Evolutionary conservation across 2,113 vertebrate species (phyloP), one percentile per base, ranked within the genome.

Genomic region (Suncus etruscus): DNA sequence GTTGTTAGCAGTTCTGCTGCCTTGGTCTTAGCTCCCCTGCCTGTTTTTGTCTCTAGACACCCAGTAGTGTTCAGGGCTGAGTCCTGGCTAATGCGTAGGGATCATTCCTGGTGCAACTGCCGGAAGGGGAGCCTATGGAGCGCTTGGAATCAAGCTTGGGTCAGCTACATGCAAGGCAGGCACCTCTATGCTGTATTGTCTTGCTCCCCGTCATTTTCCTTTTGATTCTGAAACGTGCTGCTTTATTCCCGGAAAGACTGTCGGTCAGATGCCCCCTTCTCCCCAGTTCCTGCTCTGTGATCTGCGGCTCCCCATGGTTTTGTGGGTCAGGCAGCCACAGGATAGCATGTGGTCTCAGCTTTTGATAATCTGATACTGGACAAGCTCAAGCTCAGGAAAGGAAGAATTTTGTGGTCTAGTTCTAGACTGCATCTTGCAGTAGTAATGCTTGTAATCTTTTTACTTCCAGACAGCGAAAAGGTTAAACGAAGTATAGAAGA

Each of bases 391-490:
- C 48, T 87, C 2, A 4, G 73, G 45, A 72, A 83, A 50, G 91
- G 72, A 83, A 50, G 91, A 39, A 68, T 22, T 1, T 24, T n/a
- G 0, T 58, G 3, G 14, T 68, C 3, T 11, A 2, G 18, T 20
- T 31, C 1, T 27, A 24, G 81, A 32, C 63, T 89, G 9, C 73
- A 27, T 91, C 58, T 69, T 83, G 6, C 69, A 72, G 3, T 91
- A 72, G 3, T 91, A 89, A 88, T 50, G 4, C 27, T 3, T 63
- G 78, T 51, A 87, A 58, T n/a, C 84, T 94, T 0, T 80, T 95
- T 94, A 12, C 92, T 94, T 96, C 81, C 93, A 98, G 98, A 1
- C n/a, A 0, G 6, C 1, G n/a, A 18, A 8, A 95, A 94, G 83
- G 6, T 90, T 74, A 77, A 87, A 73, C 79, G 27, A 92, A 98